phyloP scores from a whole-genome alignment of 2,113 vertebrate species.

The Sylvietta virens region DNA sequence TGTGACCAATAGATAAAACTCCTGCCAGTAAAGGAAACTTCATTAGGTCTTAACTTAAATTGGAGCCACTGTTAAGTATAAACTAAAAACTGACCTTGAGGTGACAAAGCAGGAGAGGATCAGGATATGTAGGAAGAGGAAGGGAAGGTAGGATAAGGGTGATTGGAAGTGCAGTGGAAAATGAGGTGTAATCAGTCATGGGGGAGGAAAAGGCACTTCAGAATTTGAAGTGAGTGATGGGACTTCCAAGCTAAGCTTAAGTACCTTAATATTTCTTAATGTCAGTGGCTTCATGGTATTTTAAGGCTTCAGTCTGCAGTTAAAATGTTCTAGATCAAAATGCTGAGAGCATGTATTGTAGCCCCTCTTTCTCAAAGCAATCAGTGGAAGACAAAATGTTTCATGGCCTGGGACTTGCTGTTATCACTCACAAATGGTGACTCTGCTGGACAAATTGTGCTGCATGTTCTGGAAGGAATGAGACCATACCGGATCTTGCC shows the following conservation, averaged over 20 bases:
- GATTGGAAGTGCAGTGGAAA: background rate
- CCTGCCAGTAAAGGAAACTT: background rate
- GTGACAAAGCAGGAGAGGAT: background rate
- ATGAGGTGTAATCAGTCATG: background rate
- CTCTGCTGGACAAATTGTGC: background rate
- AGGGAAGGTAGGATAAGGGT: background rate
- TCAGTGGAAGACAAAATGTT: background rate
- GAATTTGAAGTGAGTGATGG: background rate
- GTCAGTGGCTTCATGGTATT: background rate
- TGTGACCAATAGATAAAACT: constrained; percentile 10
- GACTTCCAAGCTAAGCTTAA: background rate
- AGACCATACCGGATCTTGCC: background rate
- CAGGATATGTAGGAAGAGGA: background rate
- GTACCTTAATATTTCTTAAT: background rate
- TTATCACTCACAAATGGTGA: background rate
- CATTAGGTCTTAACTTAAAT: background rate
- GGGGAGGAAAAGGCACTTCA: constrained; percentile 6
- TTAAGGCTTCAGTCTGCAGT: background rate
- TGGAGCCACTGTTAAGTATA: background rate
- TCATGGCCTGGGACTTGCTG: background rate
- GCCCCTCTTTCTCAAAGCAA: background rate
- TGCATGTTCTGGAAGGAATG: background rate
- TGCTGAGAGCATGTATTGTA: background rate
- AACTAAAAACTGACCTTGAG: background rate
- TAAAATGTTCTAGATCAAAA: background rate